Conservation (phyloP, 53 echinoderm and acorn worm genomes). For the Paracentrotus lividus region DNA sequence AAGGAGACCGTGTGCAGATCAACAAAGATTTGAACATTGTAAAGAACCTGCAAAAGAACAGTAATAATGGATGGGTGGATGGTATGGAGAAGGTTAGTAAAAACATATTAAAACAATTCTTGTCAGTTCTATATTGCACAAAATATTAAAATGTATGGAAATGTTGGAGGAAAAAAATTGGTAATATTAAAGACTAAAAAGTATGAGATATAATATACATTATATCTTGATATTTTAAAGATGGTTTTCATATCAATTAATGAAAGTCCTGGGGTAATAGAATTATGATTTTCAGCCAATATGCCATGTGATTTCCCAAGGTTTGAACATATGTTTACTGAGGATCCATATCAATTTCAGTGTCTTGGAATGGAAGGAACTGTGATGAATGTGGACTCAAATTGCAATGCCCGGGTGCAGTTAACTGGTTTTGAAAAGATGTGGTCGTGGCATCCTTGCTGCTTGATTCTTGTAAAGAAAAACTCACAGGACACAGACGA, state of each 20-base stretch:
- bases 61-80: slow-evolving; percentile 84
- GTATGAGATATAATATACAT: too few relatives aligned
- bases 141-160: not conserved
- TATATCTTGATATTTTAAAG: too few relatives aligned
- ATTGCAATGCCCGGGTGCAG: not conserved
- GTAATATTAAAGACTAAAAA: too few relatives aligned
- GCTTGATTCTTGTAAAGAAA: not conserved
- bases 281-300: not conserved
- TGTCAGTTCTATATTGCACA: not conserved
- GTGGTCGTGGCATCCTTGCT: slow-evolving; percentile 42
- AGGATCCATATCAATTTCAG: not conserved
- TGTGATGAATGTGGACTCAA: not conserved
- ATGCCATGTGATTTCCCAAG: not conserved
- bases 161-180: too few relatives aligned
- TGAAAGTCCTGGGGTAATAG: not conserved
- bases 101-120: not conserved
- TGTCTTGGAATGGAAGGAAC: slow-evolving; percentile 27
- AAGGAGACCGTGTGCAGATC: slow-evolving; percentile 78
- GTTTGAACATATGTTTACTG: too few relatives aligned
- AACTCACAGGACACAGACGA: not conserved
- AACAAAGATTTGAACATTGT: slow-evolving; percentile 69
- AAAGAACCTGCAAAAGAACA: slow-evolving; percentile 74
- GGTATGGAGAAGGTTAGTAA: slow-evolving; percentile 80
- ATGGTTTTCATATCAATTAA: not conserved
- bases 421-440: not conserved